Conservation (phyloP, 2,888 invertebrate species). For the Drosophila paucipuncta region DNA sequence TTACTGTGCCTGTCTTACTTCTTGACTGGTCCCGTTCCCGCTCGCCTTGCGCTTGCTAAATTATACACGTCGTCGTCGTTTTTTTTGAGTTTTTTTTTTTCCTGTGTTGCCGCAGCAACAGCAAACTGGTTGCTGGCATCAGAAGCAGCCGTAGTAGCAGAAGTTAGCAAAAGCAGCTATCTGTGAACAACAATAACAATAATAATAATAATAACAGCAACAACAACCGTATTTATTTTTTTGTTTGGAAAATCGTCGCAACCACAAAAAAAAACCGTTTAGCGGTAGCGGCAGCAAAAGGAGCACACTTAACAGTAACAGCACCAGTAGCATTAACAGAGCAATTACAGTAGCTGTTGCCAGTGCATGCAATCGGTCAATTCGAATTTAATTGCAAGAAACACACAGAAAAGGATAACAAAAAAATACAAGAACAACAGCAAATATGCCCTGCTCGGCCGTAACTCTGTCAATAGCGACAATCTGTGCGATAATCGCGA, state of each 20-base stretch:
- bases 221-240: constrained; percentile 44
- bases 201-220: constrained; percentile 23
- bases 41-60: constrained; percentile 53
- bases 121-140: constrained; percentile 70
- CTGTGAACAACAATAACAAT: constrained; percentile 45
- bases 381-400: neutral
- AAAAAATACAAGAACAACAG: neutral
- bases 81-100: constrained; percentile 67
- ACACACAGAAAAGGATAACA: constrained; percentile 3
- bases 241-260: constrained; percentile 38
- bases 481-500: constrained; percentile 97
- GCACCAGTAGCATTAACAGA: constrained; percentile 14
- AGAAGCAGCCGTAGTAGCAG: constrained; percentile 40
- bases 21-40: constrained; percentile 53
- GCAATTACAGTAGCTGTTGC: constrained; percentile 31
- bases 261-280: constrained; percentile 37
- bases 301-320: constrained; percentile 41
- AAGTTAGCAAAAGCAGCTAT: constrained; percentile 41
- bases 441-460: constrained; percentile 96
- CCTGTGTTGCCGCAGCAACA: constrained; percentile 62
- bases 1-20: constrained; percentile 66
- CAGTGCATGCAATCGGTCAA: neutral
- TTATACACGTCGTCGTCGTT: constrained; percentile 44
- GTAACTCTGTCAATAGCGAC: constrained; percentile 97
- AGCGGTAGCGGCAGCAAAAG: constrained; percentile 21